These are phyloP conservation scores for Oncorhynchus gorbuscha DNA, from an alignment of 2,113 vertebrate species.

Conservation along the genomic window DNA sequence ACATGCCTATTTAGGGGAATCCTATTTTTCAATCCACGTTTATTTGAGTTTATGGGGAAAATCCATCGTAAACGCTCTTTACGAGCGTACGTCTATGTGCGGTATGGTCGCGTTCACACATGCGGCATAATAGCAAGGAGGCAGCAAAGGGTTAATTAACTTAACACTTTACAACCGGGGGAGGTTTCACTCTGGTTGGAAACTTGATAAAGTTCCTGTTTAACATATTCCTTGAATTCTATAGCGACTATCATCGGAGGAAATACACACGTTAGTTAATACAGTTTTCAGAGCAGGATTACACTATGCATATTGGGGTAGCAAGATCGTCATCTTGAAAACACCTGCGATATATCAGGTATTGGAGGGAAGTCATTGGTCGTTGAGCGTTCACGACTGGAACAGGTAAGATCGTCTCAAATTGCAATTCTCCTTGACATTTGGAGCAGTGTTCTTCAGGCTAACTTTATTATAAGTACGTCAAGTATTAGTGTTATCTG, in stretches of 20 bases:
- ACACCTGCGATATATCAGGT: not conserved
- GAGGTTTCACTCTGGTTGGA: constrained; percentile 24
- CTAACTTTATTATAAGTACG: not conserved
- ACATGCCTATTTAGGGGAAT: no score
- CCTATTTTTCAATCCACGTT: no score
- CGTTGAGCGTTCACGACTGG: not conserved
- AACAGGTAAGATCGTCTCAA: constrained; percentile 2
- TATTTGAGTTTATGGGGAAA: no score
- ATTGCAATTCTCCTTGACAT: not conserved
- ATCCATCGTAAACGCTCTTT: not conserved
- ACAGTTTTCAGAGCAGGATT: not conserved
- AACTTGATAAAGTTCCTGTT: constrained; percentile 57
- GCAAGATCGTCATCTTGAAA: not conserved
- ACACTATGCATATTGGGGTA: not conserved
- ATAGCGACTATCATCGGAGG: not conserved
- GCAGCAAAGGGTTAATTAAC: not conserved
- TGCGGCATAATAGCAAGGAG: constrained; percentile 54
- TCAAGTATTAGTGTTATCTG: not conserved
- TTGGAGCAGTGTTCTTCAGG: not conserved
- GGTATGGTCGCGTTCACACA: constrained; percentile 4
- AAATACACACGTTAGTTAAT: not conserved
- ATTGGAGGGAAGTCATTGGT: not conserved
- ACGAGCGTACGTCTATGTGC: constrained; percentile 26
- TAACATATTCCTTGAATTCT: constrained; percentile 10
- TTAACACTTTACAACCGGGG: constrained; percentile 22